Evolutionary conservation across 2,113 vertebrate species (phyloP).

Genomic region (Heliornis fulica): DNA sequence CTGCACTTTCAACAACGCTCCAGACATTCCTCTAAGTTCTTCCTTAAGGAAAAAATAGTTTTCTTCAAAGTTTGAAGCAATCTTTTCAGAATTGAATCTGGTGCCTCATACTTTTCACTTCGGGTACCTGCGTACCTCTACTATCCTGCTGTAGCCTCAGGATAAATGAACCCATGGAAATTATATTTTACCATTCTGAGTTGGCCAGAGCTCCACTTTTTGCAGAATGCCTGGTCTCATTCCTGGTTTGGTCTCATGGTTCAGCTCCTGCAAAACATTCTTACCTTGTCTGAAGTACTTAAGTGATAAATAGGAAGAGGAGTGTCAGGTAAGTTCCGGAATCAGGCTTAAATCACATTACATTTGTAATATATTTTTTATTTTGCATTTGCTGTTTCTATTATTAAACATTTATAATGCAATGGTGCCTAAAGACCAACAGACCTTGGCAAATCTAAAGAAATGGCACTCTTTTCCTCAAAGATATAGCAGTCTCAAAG

Average conservation of each 20-base stretch:
- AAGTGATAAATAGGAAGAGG: neutral
- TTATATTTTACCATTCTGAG: neutral
- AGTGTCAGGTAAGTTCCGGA: neutral
- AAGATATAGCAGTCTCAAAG: neutral
- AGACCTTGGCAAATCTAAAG: neutral
- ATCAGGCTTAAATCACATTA: neutral
- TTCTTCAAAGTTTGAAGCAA: neutral
- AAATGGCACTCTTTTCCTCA: neutral
- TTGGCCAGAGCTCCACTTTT: neutral
- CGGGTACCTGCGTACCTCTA: neutral
- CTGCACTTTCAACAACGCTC: neutral
- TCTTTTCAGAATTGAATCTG: neutral
- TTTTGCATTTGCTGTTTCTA: neutral
- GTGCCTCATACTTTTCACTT: neutral
- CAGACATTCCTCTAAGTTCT: neutral
- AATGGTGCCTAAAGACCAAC: neutral
- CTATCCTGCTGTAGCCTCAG: neutral
- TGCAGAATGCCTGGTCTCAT: neutral
- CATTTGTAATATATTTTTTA: neutral
- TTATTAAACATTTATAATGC: neutral
- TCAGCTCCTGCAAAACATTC: neutral
- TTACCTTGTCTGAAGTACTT: neutral
- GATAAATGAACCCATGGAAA: neutral
- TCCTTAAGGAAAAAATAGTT: neutral
- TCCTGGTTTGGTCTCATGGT: neutral